phyloP scores from a whole-genome alignment of 23 tunicate species.

The Styela plicata region DNA sequence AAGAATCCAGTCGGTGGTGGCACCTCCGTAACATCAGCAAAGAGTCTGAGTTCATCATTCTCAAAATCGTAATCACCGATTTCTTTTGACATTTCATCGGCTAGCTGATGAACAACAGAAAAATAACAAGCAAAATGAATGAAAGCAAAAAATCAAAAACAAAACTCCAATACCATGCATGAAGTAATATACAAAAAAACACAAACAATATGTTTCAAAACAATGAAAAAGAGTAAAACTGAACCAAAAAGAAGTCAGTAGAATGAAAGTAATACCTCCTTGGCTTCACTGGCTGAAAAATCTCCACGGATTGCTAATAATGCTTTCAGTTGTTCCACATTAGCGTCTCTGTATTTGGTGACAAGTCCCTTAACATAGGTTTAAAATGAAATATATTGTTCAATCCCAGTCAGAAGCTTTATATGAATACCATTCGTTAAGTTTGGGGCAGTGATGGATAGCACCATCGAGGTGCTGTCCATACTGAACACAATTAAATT shows the following conservation, averaged over 20 bases:
- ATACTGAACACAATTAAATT: too few relatives aligned
- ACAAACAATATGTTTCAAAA: neutral
- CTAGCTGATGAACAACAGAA: conserved; percentile 31
- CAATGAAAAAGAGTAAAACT: neutral
- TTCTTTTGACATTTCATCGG: conserved; percentile 26
- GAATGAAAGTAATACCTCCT: conserved; percentile 47
- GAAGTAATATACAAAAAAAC: neutral
- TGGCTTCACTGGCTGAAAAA: conserved; percentile 65
- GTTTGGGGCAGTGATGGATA: too few relatives aligned
- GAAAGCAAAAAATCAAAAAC: neutral
- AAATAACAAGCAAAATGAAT: neutral
- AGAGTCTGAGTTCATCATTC: conserved; percentile 41
- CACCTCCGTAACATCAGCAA: conserved; percentile 46
- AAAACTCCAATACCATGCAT: conserved; percentile 3
- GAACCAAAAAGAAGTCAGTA: neutral
- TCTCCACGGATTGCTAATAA: conserved; percentile 82
- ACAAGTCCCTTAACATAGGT: conserved; percentile 91
- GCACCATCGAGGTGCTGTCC: too few relatives aligned
- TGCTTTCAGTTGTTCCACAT: conserved; percentile 74
- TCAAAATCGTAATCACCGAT: conserved; percentile 9
- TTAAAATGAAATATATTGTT: too few relatives aligned
- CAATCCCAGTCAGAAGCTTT: too few relatives aligned
- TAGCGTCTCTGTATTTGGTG: conserved; percentile 73
- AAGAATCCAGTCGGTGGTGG: conserved; percentile 60
- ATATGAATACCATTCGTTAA: too few relatives aligned